Evolutionary conservation across 2,888 invertebrate genomes (phyloP).

Genomic region (Mesochorus sp.): DNA sequence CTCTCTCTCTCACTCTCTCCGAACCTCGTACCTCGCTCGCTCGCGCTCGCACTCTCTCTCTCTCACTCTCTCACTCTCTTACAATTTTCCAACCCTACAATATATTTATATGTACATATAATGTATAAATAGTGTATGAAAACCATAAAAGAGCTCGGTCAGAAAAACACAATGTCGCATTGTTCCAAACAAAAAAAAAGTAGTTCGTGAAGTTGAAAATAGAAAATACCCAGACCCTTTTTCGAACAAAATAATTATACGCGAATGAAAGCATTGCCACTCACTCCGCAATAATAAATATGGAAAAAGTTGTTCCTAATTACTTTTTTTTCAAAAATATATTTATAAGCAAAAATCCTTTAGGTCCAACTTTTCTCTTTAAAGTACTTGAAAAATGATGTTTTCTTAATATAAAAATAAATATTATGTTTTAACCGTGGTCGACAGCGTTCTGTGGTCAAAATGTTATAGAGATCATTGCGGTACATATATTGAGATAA

Average conservation of each 20-base stretch:
- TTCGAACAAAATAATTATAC: background rate
- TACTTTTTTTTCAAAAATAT: background rate
- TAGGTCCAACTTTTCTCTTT: no score
- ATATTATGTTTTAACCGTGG: no score
- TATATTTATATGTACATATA: background rate
- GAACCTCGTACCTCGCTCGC: no score
- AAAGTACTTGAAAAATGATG: no score
- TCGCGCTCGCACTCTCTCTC: no score
- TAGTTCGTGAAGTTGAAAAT: background rate
- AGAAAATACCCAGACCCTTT: background rate
- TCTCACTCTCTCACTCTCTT: no score
- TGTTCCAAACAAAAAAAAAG: background rate
- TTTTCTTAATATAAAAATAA: no score
- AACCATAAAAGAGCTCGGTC: background rate
- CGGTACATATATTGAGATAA: constrained; percentile 72
- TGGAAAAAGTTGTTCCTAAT: background rate
- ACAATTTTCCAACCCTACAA: no score
- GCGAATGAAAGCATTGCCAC: background rate
- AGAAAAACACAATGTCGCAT: background rate
- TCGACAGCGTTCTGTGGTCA: no score
- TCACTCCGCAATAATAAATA: background rate
- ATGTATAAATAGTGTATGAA: background rate
- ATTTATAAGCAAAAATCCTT: background rate
- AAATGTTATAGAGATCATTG: constrained; percentile 50
- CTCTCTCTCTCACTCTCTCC: no score